These are phyloP conservation scores for Acronicta aceris DNA, from an alignment of 2,888 invertebrate species.

Conservation along the genomic window DNA sequence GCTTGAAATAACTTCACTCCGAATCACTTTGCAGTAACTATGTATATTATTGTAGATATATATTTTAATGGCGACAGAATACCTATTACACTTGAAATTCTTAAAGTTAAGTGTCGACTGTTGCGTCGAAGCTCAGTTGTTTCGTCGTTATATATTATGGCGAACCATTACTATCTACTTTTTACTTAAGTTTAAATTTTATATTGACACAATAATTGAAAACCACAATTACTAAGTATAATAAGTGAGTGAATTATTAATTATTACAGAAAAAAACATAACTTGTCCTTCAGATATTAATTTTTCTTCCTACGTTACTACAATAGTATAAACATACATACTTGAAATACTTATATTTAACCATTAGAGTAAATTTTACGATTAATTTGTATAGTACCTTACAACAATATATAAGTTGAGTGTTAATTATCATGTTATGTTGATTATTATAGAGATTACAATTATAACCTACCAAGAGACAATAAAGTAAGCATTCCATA, in stretches of 20 bases:
- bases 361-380: slow-evolving; percentile 67
- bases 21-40: slow-evolving; percentile 60
- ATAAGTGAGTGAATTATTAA: slow-evolving; percentile 64
- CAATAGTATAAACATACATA: slow-evolving; percentile 77
- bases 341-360: slow-evolving; percentile 68
- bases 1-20: slow-evolving; percentile 38
- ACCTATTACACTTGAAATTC: slow-evolving; percentile 82
- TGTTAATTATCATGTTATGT: slow-evolving; percentile 48
- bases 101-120: slow-evolving; percentile 77
- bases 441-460: slow-evolving; percentile 52
- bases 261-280: slow-evolving; percentile 67
- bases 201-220: slow-evolving; percentile 85
- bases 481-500: slow-evolving; percentile 60
- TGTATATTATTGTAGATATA: slow-evolving; percentile 69
- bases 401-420: slow-evolving; percentile 66
- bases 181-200: slow-evolving; percentile 70
- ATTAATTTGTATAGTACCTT: slow-evolving; percentile 77
- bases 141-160: slow-evolving; percentile 77
- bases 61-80: slow-evolving; percentile 84
- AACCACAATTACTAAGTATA: slow-evolving; percentile 75
- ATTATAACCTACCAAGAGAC: slow-evolving; percentile 58
- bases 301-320: slow-evolving; percentile 65
- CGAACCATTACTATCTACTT: slow-evolving; percentile 78
- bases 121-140: slow-evolving; percentile 75
- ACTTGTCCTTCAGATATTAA: slow-evolving; percentile 58